These are phyloP conservation scores for Steromphala cineraria DNA, from an alignment of 2,888 invertebrate species.

Conservation along the genomic window DNA sequence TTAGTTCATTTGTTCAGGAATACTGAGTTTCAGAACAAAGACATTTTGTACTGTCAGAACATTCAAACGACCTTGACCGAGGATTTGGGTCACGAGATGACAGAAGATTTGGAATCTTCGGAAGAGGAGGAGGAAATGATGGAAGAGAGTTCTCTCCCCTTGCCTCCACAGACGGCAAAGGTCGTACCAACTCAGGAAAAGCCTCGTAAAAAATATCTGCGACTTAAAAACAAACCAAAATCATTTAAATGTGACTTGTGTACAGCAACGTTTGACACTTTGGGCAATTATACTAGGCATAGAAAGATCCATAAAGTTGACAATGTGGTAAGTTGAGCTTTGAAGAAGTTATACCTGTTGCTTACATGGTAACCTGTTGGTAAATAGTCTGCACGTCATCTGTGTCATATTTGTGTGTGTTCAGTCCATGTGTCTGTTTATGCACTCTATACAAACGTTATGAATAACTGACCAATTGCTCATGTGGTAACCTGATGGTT, in stretches of 20 bases:
- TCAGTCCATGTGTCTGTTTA: too few species aligned
- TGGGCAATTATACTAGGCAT: conserved; percentile 66
- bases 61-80: neutral
- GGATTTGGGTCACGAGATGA: neutral
- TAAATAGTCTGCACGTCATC: too few species aligned
- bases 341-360: too few species aligned
- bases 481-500: too few species aligned
- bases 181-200: neutral
- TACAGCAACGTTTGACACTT: conserved; percentile 59
- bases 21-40: neutral
- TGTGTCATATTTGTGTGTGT: too few species aligned
- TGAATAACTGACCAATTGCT: too few species aligned
- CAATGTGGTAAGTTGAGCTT: conserved; percentile 30
- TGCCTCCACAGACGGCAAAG: neutral
- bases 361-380: too few species aligned
- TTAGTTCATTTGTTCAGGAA: neutral
- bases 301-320: conserved; percentile 63
- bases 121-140: neutral
- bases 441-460: too few species aligned
- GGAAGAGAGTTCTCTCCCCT: neutral
- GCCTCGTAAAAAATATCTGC: neutral
- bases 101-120: neutral
- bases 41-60: conserved; percentile 3
- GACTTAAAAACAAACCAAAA: neutral
- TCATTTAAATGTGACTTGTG: conserved; percentile 64